A percentile compares a stretch with the other conserved stretches of the same genome.
Evolutionary conservation across 2,797 vertebrate species (phyloP).

Genomic region (Moxostoma hubbsi): DNA sequence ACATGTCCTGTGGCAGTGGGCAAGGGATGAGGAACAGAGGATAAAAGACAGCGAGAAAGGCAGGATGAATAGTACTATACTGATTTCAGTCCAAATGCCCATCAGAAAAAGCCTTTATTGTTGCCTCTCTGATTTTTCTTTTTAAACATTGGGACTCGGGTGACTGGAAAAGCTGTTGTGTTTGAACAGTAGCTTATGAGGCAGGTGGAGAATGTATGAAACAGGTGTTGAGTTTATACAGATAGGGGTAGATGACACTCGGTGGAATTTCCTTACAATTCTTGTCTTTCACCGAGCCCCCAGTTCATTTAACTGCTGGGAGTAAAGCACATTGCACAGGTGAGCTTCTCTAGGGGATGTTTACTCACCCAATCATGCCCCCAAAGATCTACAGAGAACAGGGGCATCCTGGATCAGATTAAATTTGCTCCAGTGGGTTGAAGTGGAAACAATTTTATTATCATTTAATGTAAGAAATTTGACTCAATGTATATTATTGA

Average conservation of each 20-base stretch:
- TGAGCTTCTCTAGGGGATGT: constrained; percentile 37
- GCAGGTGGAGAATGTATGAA: constrained; percentile 46
- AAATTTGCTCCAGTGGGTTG: constrained; percentile 62
- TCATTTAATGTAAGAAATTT: background rate
- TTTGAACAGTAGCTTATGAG: background rate
- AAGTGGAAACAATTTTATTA: constrained; percentile 12
- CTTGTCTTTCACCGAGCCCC: constrained; percentile 39
- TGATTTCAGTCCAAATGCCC: background rate
- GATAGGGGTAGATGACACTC: constrained; percentile 45
- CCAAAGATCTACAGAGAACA: constrained; percentile 24
- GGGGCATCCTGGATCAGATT: constrained; percentile 20
- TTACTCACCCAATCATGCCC: constrained; percentile 32
- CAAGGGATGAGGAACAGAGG: constrained; percentile 49
- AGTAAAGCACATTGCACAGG: constrained; percentile 35
- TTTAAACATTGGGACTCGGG: constrained; percentile 12
- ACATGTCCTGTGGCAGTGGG: constrained; percentile 68
- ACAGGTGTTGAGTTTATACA: constrained; percentile 56
- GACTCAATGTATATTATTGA: no score
- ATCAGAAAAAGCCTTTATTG: background rate
- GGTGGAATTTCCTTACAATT: constrained; percentile 35
- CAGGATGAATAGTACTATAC: background rate
- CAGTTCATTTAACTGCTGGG: constrained; percentile 33
- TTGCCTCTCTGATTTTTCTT: background rate
- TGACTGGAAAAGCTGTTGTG: constrained; percentile 48
- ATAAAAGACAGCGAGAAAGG: background rate